Percentiles rank a stretch among this genome's conserved stretches.
These are phyloP conservation scores for Pentamera pediparva DNA, from an alignment of 53 echinoderm and acorn worm species.

Conservation along the genomic window DNA sequence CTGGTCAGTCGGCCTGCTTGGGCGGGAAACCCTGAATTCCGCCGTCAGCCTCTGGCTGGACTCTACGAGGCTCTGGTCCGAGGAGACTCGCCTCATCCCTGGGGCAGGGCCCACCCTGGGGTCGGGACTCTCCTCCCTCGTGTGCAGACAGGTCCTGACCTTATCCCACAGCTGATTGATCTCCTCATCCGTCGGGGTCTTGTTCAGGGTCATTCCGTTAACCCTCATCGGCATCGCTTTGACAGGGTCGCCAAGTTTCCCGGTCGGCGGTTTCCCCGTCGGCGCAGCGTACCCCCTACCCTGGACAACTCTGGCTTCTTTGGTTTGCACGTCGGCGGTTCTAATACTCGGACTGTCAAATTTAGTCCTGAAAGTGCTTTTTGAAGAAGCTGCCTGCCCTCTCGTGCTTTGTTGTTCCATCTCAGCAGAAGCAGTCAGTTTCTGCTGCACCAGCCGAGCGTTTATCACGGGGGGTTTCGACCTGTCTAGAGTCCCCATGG, in stretches of 20 bases:
- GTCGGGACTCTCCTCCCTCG: slow-evolving; percentile 39
- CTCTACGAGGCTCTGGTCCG: slow-evolving; percentile 28
- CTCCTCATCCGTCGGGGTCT: slow-evolving; percentile 96
- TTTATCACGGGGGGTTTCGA: neutral
- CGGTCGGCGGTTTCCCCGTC: slow-evolving; percentile 1
- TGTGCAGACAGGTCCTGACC: slow-evolving; percentile 86
- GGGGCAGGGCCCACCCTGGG: neutral
- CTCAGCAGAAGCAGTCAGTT: slow-evolving; percentile 4
- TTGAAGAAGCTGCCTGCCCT: neutral
- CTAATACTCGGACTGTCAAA: neutral
- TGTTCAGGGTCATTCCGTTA: slow-evolving; percentile 79
- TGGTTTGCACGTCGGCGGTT: slow-evolving; percentile 6
- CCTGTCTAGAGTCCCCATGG: neutral
- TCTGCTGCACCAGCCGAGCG: slow-evolving; percentile 25
- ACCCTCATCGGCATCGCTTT: slow-evolving; percentile 26
- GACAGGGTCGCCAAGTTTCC: neutral
- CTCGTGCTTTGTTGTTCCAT: neutral
- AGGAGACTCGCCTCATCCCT: slow-evolving; percentile 15
- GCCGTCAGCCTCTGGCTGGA: slow-evolving; percentile 64
- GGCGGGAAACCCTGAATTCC: slow-evolving; percentile 50
- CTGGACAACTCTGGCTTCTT: neutral
- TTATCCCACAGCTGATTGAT: slow-evolving; percentile 99
- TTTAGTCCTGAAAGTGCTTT: slow-evolving; percentile 6
- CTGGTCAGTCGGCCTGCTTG: slow-evolving; percentile 17
- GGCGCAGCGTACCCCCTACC: slow-evolving; percentile 6